phyloP scores from a whole-genome alignment of 2,113 vertebrate species.

The Oceanodroma tethys region DNA sequence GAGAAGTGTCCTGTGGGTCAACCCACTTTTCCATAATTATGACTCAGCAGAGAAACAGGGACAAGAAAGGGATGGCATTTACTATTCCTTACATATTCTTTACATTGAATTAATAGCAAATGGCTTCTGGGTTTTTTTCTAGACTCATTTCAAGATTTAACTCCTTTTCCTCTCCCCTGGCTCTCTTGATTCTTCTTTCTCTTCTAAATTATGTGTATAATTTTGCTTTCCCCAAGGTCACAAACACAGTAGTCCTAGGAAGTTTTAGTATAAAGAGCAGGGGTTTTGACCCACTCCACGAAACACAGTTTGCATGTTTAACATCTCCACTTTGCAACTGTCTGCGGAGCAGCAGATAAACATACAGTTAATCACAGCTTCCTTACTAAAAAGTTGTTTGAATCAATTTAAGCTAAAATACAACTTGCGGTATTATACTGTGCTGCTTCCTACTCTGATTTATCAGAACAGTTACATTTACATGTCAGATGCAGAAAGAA shows the following conservation, averaged over 20 bases:
- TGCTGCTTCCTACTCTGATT: conserved; percentile 3
- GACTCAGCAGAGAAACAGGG: not conserved
- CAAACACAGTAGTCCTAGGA: not conserved
- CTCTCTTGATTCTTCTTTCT: not conserved
- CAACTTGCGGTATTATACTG: not conserved
- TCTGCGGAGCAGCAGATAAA: not conserved
- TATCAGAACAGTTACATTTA: conserved; percentile 30
- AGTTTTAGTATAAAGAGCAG: not conserved
- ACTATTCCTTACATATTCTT: not conserved
- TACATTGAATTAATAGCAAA: not conserved
- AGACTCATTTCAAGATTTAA: not conserved
- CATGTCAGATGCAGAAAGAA: conserved; percentile 30
- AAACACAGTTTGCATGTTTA: not conserved
- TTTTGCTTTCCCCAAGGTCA: not conserved
- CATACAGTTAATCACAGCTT: not conserved
- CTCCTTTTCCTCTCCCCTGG: not conserved
- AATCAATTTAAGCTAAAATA: not conserved
- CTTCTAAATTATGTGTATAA: not conserved
- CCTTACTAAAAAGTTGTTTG: not conserved
- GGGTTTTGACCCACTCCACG: not conserved
- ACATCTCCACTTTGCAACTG: not conserved
- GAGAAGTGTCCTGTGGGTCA: not conserved
- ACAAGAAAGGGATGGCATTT: not conserved
- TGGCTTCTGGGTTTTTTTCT: not conserved
- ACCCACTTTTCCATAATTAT: not conserved